Evolutionary conservation across 2,888 invertebrate genomes (phyloP), one percentile per base, ranked within the genome.

Genomic region (Tillus elongatus): DNA sequence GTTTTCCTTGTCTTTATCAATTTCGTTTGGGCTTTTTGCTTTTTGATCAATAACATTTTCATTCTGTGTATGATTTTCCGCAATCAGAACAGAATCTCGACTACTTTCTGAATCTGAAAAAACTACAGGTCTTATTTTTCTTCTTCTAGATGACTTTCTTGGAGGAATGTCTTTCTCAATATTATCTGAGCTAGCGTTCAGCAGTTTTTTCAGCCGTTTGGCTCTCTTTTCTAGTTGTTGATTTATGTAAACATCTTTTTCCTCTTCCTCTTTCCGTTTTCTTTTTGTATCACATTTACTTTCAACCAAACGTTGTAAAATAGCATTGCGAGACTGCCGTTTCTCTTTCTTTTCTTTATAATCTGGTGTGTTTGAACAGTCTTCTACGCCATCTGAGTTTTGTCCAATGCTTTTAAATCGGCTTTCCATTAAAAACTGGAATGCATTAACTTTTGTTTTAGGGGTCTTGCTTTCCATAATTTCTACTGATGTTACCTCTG

Each of bases 351-450:
- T 46, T 36, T 47, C 46, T 4, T 29, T 14, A 31, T 31, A 14
- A 49, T 30, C 40, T 43, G 45, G 6, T n/a, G n/a, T n/a, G n/a
- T n/a, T n/a, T n/a, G n/a, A n/a, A n/a, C n/a, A n/a, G 2, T 12
- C 15, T 37, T 36, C 15, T 30, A 15, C 9, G 0, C 79, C 79
- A 4, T 73, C 72, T 13, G 76, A 73, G 61, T 80, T 81, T 13
- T 63, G 60, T 2, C 80, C 80, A 42, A 80, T 71, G 32, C 69
- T 68, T 56, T 76, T 77, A 53, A 75, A 73, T 44, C 79, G 68
- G 11, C 75, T 74, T 45, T 74, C 75, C 81, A 81, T 81, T 66
- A 81, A 67, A 15, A 80, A 55, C 51, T 75, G 67, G 58, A 81
- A 81, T 19, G 76, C 79, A 69, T 80, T 67, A 13, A 47, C 15